Percentiles rank a stretch among this genome's conserved stretches.
phyloP scores from a whole-genome alignment of 2,113 vertebrate genomes.

The Hucho hucho region DNA sequence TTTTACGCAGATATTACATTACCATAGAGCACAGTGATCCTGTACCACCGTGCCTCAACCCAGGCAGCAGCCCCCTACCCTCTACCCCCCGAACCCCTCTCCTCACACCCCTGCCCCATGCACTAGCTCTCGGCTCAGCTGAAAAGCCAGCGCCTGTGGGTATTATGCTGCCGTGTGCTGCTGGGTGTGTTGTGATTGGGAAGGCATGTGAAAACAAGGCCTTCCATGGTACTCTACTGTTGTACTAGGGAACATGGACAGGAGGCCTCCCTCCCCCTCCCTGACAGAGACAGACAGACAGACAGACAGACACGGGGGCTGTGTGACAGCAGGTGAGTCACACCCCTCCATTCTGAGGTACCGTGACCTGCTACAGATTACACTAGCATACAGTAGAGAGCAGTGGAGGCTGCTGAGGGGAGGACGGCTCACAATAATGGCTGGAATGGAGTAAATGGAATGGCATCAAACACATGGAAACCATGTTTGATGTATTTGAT shows the following conservation, averaged over 20 bases:
- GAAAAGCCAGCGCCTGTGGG: slow-evolving; percentile 66
- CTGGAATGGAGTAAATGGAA: too few species aligned
- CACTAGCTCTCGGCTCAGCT: slow-evolving; percentile 66
- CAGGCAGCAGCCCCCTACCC: slow-evolving; percentile 36
- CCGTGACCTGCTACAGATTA: too few species aligned
- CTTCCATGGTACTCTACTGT: slow-evolving; percentile 36
- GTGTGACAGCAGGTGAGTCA: slow-evolving; percentile 19
- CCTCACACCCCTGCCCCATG: slow-evolving; percentile 31
- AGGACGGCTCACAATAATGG: too few species aligned
- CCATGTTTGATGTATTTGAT: too few species aligned
- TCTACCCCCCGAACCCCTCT: slow-evolving; percentile 9
- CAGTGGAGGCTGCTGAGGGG: too few species aligned
- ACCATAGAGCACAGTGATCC: slow-evolving; percentile 40
- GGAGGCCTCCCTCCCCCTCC: neutral
- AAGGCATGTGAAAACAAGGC: slow-evolving; percentile 59
- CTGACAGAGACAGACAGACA: neutral
- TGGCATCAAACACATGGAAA: too few species aligned
- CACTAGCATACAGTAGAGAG: too few species aligned
- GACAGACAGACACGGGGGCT: slow-evolving; percentile 16
- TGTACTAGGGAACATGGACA: neutral
- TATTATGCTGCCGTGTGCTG: slow-evolving; percentile 67
- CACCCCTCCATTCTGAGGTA: neutral
- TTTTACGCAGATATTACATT: slow-evolving; percentile 49
- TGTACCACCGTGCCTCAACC: slow-evolving; percentile 34
- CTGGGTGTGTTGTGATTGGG: slow-evolving; percentile 63